Evolutionary conservation across 1,140 invertebrate genomes (phyloP).

Genomic region (Harlomillsia oculata): DNA sequence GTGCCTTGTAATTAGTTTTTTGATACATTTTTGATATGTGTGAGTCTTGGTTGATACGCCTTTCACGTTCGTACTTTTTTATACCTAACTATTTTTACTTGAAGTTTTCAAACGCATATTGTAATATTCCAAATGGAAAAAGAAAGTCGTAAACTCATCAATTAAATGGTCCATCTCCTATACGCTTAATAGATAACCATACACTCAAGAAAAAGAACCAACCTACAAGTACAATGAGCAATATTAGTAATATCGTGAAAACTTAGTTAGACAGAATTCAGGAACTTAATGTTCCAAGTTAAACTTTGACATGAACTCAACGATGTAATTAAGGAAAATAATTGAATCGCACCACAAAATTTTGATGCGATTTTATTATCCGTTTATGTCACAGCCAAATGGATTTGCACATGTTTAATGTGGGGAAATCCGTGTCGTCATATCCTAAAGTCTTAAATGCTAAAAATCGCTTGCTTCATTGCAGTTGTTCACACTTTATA

Average conservation of each 20-base stretch:
- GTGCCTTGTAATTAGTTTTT: neutral
- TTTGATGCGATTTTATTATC: no score
- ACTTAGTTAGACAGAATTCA: neutral
- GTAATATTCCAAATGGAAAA: neutral
- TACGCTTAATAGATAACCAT: no score
- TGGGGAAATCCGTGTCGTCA: no score
- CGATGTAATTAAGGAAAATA: neutral
- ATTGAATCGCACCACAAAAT: neutral
- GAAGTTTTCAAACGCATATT: neutral
- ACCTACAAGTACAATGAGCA: no score
- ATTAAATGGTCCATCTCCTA: no score
- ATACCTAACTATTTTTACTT: conserved; percentile 1
- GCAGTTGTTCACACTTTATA: no score
- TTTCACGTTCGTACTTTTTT: conserved; percentile 2
- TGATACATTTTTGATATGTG: conserved; percentile 28
- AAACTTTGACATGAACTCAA: neutral
- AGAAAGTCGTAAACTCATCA: neutral
- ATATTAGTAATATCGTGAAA: no score
- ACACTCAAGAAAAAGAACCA: no score
- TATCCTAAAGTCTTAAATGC: no score
- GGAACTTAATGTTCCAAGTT: neutral
- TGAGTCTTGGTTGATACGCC: conserved; percentile 28
- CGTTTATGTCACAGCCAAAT: conserved; percentile 31
- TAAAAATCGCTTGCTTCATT: no score
- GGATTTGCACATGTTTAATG: conserved; percentile 12